Evolutionary conservation across 2,888 invertebrate genomes (phyloP).

Genomic region (Sturmia bella): DNA sequence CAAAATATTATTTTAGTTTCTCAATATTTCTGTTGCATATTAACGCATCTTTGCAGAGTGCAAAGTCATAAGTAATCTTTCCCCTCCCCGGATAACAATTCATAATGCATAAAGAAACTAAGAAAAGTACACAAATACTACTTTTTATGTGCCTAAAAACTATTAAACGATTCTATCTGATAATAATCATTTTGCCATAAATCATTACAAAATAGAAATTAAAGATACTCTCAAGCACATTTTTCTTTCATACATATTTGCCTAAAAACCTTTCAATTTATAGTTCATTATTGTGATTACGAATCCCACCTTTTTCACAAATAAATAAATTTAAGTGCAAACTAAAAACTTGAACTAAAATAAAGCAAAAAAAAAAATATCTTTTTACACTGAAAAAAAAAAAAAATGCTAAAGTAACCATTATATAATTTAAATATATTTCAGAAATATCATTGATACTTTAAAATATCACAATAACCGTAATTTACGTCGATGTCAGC

Average conservation of each 20-base stretch:
- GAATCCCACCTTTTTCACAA: conserved; percentile 55
- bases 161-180: conserved; percentile 60
- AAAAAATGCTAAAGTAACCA: no score
- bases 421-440: no score
- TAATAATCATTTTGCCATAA: conserved; percentile 57
- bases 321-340: conserved; percentile 55
- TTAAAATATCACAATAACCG: no score
- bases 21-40: no score
- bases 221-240: conserved; percentile 1
- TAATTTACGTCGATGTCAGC: no score
- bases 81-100: neutral
- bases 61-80: no score
- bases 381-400: conserved; percentile 40
- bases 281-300: conserved; percentile 70
- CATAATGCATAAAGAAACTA: neutral
- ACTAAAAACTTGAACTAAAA: conserved; percentile 29
- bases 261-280: conserved; percentile 67
- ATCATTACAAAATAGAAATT: conserved; percentile 58
- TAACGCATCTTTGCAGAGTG: no score
- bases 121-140: neutral
- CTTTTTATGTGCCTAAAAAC: conserved; percentile 6
- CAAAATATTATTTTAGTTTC: no score
- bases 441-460: no score
- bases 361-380: conserved; percentile 26
- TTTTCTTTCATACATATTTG: conserved; percentile 35